Evolutionary conservation across 2,888 invertebrate species (phyloP), one percentile per base, ranked within the genome.

Genomic region (Drosophila monieri): DNA sequence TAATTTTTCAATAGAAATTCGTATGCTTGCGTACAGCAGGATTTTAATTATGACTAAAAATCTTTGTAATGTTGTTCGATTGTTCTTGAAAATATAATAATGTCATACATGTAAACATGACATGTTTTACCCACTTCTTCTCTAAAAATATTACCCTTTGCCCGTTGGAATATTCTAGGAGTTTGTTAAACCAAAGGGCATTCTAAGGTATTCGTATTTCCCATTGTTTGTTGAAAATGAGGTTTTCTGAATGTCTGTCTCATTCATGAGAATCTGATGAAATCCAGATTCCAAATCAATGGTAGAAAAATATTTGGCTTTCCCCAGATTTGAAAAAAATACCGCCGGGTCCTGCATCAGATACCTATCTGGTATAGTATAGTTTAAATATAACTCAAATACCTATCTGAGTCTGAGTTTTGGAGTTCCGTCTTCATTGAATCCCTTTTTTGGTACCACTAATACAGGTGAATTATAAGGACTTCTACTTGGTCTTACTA

Each of bases 381-480:
- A 27, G 14, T 27, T 49, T 49, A n/a, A n/a, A 23, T 49, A 49
- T 49, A 35, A 9, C n/a, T 49, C n/a, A 8, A 49, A 35, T 3
- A 32, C 48, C n/a, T n/a, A n/a, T n/a, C n/a, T n/a, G 1, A 49
- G 9, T n/a, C 49, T 49, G 8, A 21, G 21, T 8, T 32, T 35
- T n/a, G n/a, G 9, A 2, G 3, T 49, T n/a, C 49, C 21, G 18
- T 35, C 21, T 49, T 35, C 48, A 21, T 49, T 35, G 1, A n/a
- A 10, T 12, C 35, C 49, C 21, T 49, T 49, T 35, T 35, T 35
- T 21, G 35, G 49, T 35, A 49, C 49, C 0, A 35, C 49, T n/a
- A 49, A n/a, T 12, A 49, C 35, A 1, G 35, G 49, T 1, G 32
- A 49, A 49, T 49, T 37, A n/a, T 30, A 30, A 3, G 30, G 30